These are phyloP conservation scores for Chaetodon auriga DNA, from an alignment of 2,113 vertebrate genomes.

Conservation along the genomic window DNA sequence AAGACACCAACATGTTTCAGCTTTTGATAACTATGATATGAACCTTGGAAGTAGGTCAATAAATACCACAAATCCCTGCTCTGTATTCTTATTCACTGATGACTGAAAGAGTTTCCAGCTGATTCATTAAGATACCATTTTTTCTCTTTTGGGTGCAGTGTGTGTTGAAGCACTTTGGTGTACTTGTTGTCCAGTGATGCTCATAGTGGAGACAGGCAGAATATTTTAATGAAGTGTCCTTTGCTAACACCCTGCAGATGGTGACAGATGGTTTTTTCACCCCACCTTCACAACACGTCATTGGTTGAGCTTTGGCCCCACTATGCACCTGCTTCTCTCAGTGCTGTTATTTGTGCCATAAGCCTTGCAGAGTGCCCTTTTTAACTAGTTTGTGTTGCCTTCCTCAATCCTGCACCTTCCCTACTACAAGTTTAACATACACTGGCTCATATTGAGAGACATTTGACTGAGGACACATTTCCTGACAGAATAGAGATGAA, in stretches of 20 bases:
- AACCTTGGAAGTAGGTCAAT: neutral
- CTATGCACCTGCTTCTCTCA: slow-evolving; percentile 52
- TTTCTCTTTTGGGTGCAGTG: neutral
- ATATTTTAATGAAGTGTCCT: slow-evolving; percentile 61
- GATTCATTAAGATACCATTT: neutral
- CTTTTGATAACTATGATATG: neutral
- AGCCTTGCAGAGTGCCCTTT: slow-evolving; percentile 65
- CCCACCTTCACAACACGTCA: slow-evolving; percentile 14
- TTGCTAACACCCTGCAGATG: slow-evolving; percentile 34
- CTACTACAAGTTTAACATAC: slow-evolving; percentile 15
- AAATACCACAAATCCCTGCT: neutral
- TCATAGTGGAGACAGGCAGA: slow-evolving; percentile 25
- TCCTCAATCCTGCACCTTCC: slow-evolving; percentile 38
- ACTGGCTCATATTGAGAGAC: slow-evolving; percentile 28
- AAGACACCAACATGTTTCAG: neutral
- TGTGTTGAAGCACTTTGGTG: neutral
- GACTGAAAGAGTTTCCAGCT: neutral
- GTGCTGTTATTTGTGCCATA: slow-evolving; percentile 81
- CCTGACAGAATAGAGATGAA: slow-evolving; percentile 49
- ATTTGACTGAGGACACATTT: slow-evolving; percentile 24
- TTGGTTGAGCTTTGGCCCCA: slow-evolving; percentile 41
- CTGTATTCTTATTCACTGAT: neutral
- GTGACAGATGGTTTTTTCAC: slow-evolving; percentile 37
- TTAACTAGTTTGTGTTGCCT: slow-evolving; percentile 62
- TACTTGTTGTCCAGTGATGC: slow-evolving; percentile 5